phyloP scores from a whole-genome alignment of 53 echinoderm and acorn worm genomes.

The Stichopus horrens region DNA sequence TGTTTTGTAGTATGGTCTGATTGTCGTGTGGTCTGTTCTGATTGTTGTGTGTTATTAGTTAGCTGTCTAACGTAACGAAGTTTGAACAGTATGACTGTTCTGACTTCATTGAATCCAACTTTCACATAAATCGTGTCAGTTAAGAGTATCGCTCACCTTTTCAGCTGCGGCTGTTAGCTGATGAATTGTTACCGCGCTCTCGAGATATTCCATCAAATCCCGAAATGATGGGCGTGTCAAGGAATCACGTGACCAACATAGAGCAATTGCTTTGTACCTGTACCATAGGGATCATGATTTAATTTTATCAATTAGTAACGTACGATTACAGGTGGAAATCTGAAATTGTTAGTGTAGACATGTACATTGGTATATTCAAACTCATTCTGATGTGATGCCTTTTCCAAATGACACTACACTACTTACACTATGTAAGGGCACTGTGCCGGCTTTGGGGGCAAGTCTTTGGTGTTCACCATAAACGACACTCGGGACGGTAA shows the following conservation, averaged over 20 bases:
- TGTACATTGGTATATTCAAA: too few species aligned
- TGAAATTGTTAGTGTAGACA: too few species aligned
- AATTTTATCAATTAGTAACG: too few species aligned
- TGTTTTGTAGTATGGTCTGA: too few species aligned
- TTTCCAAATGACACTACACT: not conserved
- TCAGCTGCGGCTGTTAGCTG: not conserved
- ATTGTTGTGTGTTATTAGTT: too few species aligned
- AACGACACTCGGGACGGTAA: not conserved
- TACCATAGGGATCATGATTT: too few species aligned
- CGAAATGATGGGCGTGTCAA: constrained; percentile 11
- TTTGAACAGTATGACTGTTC: too few species aligned
- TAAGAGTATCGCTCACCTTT: not conserved
- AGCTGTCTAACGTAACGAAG: too few species aligned
- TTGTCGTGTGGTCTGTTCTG: too few species aligned
- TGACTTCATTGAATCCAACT: too few species aligned
- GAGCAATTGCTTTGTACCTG: constrained; percentile 8
- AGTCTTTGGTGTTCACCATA: not conserved
- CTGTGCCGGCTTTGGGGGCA: not conserved
- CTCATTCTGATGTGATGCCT: not conserved
- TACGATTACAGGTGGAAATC: too few species aligned
- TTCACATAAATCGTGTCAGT: too few species aligned
- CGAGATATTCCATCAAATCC: constrained; percentile 1
- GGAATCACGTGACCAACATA: constrained; percentile 7
- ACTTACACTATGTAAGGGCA: not conserved
- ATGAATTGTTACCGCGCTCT: not conserved